A percentile compares a stretch with the other conserved stretches of the same genome.
These are phyloP conservation scores for Limenitis camilla DNA, from an alignment of 2,888 invertebrate species.

Conservation along the genomic window DNA sequence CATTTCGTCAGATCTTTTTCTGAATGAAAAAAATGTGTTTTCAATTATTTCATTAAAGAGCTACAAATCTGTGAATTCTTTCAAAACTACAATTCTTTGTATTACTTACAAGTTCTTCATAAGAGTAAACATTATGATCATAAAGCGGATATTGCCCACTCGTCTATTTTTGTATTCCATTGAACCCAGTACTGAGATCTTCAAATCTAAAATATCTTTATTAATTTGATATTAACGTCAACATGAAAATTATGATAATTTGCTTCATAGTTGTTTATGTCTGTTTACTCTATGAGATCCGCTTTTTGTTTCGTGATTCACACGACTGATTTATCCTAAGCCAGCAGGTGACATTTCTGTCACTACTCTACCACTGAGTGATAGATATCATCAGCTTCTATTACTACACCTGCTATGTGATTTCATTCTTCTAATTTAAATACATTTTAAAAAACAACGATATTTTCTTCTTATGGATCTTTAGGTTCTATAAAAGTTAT, in stretches of 20 bases:
- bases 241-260: background rate
- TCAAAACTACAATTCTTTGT: background rate
- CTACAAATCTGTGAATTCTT: background rate
- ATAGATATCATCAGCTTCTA: slow-evolving; percentile 17
- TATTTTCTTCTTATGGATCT: no score
- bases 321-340: slow-evolving; percentile 31
- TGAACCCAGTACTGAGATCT: slow-evolving; percentile 26
- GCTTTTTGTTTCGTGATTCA: slow-evolving; percentile 31
- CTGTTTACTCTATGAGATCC: background rate
- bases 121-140: slow-evolving; percentile 5
- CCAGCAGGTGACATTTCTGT: slow-evolving; percentile 37
- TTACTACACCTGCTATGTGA: background rate
- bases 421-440: background rate
- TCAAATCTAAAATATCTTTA: slow-evolving; percentile 2
- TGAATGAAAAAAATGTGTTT: background rate
- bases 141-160: slow-evolving; percentile 23
- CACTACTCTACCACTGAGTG: slow-evolving; percentile 19
- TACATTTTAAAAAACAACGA: no score
- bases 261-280: background rate
- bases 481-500: no score
- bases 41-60: background rate
- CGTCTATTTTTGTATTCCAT: slow-evolving; percentile 36
- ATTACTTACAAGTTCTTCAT: background rate
- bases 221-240: background rate
- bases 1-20: background rate